These are phyloP conservation scores for Drosophila willistoni DNA, from an alignment of 1,140 invertebrate genomes.

Conservation along the genomic window DNA sequence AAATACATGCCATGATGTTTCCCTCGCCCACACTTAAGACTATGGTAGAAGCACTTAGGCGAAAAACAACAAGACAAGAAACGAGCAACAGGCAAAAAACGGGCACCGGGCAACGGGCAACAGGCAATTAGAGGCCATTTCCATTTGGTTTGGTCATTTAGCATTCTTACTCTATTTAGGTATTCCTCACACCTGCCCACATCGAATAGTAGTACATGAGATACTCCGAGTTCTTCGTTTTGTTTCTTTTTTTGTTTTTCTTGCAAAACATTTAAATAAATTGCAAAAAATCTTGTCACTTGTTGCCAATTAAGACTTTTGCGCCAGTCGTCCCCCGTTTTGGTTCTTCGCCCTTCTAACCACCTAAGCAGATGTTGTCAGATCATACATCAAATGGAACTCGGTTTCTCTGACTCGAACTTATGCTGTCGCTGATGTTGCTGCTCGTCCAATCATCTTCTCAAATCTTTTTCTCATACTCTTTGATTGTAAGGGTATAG, in stretches of 20 bases:
- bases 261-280: conserved; percentile 34
- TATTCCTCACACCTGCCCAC: conserved; percentile 60
- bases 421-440: neutral
- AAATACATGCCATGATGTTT: conserved; percentile 24
- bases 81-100: neutral
- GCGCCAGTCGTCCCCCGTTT: neutral
- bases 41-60: conserved; percentile 39
- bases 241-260: neutral
- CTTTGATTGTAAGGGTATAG: too few species aligned
- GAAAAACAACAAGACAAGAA: conserved; percentile 10
- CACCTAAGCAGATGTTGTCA: conserved; percentile 16
- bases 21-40: conserved; percentile 38
- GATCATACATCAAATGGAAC: conserved; percentile 12
- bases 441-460: neutral
- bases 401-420: neutral
- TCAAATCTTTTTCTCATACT: neutral
- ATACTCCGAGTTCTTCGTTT: neutral
- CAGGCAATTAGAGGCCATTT: conserved; percentile 66
- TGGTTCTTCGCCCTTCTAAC: neutral
- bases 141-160: conserved; percentile 56
- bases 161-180: conserved; percentile 30
- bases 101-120: neutral
- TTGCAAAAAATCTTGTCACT: conserved; percentile 66
- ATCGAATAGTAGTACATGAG: conserved; percentile 32
- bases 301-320: conserved; percentile 67